phyloP scores from a whole-genome alignment of 2,113 vertebrate species.

The Globicephala melas region DNA sequence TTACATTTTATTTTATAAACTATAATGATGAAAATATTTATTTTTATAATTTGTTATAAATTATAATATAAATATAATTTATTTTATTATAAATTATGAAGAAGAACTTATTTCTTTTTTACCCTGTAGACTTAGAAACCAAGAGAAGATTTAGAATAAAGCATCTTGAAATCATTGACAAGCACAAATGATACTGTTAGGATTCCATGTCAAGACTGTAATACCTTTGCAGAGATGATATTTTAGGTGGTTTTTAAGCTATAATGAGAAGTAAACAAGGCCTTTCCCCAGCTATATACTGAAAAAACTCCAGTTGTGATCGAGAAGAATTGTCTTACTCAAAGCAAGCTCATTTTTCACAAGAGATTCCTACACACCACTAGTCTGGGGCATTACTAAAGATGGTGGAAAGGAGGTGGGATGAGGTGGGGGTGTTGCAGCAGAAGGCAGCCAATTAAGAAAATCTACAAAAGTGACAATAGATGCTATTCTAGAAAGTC shows the following conservation, averaged over 20 bases:
- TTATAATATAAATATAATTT: neutral
- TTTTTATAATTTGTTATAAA: neutral
- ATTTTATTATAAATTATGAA: neutral
- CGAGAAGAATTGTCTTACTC: neutral
- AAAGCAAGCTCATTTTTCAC: neutral
- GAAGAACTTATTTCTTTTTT: neutral
- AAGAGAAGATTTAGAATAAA: conserved; percentile 4
- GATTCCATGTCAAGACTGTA: neutral
- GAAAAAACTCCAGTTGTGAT: neutral
- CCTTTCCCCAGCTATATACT: neutral
- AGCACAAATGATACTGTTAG: neutral
- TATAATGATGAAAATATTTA: neutral
- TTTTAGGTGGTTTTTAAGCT: neutral
- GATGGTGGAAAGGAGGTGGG: neutral
- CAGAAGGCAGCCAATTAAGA: neutral
- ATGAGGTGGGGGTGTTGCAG: neutral
- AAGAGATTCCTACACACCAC: neutral
- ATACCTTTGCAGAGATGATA: neutral
- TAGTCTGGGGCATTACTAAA: neutral
- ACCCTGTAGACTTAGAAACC: neutral
- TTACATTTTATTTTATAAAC: neutral
- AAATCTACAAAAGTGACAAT: neutral
- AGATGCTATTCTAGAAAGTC: conserved; percentile 13
- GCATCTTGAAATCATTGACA: neutral
- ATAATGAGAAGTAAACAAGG: neutral